Percentiles rank a stretch among this genome's conserved stretches.
Conservation (phyloP, 2,888 invertebrate genomes). For the Rotaria socialis region DNA sequence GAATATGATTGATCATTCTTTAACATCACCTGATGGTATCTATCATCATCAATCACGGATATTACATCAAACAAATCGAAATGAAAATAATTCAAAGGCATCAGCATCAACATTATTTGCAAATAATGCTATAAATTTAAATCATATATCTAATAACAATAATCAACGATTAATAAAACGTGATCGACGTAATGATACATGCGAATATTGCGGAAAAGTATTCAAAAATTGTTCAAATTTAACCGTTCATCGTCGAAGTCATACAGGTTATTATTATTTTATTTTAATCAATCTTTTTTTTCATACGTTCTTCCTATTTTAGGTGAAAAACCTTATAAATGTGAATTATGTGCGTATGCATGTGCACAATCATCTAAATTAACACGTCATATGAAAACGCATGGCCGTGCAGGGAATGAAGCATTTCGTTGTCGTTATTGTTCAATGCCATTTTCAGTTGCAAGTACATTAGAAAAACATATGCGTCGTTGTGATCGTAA, state of each 20-base stretch:
- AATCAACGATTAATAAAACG: conserved; percentile 30
- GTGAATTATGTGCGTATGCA: conserved; percentile 94
- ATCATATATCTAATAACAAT: not conserved
- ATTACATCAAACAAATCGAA: not conserved
- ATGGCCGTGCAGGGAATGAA: conserved; percentile 93
- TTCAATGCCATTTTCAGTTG: conserved; percentile 99
- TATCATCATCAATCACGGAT: not conserved
- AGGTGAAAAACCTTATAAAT: conserved; percentile 95
- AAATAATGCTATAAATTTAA: not conserved
- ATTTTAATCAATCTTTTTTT: not conserved
- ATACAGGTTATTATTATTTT: conserved; percentile 59
- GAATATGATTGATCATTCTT: not conserved
- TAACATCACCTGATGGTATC: not conserved
- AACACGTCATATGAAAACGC: conserved; percentile 99
- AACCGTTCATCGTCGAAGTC: conserved; percentile 60
- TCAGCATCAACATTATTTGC: not conserved
- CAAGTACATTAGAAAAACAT: conserved; percentile 97
- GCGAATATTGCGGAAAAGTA: conserved; percentile 65
- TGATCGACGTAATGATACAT: conserved; percentile 45
- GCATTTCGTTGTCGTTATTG: conserved; percentile 97
- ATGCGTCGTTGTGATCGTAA: conserved; percentile 94
- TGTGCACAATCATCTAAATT: conserved; percentile 98
- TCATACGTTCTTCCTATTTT: not conserved
- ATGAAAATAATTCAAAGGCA: not conserved
- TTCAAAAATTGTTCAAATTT: conserved; percentile 80